Evolutionary conservation across 92 coral and sea anemone genomes (phyloP).

Genomic region (Zoanthus sociatus): DNA sequence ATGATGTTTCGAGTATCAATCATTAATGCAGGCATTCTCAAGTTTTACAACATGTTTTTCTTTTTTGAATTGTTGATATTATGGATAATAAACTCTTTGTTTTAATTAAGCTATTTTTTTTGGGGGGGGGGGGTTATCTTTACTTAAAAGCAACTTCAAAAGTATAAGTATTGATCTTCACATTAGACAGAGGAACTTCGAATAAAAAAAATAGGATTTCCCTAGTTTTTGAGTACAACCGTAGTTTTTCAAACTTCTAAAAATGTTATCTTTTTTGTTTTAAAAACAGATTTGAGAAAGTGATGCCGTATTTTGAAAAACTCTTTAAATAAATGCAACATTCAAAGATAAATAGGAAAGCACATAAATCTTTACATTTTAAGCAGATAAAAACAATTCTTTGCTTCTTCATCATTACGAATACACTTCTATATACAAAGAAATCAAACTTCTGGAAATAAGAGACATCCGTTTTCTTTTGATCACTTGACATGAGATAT

Average conservation of each 20-base stretch:
- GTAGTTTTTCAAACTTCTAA: too few relatives aligned
- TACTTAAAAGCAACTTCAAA: background rate
- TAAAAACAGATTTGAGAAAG: too few relatives aligned
- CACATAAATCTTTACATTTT: too few relatives aligned
- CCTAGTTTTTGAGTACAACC: too few relatives aligned
- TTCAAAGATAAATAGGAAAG: too few relatives aligned
- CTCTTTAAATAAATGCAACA: too few relatives aligned
- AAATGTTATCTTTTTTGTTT: too few relatives aligned
- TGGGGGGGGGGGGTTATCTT: background rate
- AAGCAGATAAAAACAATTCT: too few relatives aligned
- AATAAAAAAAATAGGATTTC: too few relatives aligned
- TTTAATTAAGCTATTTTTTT: background rate
- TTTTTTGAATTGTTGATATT: background rate
- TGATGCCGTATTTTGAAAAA: too few relatives aligned
- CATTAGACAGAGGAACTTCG: background rate
- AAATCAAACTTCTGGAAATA: background rate
- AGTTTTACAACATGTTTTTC: background rate
- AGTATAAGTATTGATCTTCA: background rate
- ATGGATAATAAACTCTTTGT: background rate
- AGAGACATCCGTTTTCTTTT: background rate
- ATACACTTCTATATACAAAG: background rate
- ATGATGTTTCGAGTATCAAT: background rate
- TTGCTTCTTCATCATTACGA: too few relatives aligned
- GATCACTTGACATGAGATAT: background rate
- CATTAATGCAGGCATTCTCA: background rate